phyloP scores from a whole-genome alignment of 2,888 invertebrate genomes.

The Microdon myrmicae region DNA sequence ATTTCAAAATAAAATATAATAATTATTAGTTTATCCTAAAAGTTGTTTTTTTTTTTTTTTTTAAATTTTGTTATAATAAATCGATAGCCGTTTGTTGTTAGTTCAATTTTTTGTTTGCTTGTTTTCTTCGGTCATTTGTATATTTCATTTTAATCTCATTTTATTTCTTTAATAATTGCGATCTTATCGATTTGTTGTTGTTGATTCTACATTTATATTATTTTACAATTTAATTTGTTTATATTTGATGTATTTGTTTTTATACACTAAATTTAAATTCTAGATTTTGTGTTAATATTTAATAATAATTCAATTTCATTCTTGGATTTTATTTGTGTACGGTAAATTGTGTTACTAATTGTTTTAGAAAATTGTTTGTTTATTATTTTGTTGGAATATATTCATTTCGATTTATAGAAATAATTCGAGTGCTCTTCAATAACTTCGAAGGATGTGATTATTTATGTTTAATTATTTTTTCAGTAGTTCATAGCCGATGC shows the following conservation, averaged over 20 bases:
- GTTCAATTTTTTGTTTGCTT: conserved; percentile 10
- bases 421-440: conserved; percentile 51
- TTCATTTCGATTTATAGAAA: conserved; percentile 38
- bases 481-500: conserved; percentile 23
- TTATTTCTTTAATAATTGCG: conserved; percentile 49
- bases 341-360: conserved; percentile 27
- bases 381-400: conserved; percentile 24
- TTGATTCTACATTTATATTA: too few relatives aligned
- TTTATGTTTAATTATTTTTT: conserved; percentile 9
- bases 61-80: conserved; percentile 26
- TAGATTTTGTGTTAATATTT: conserved; percentile 33
- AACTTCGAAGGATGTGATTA: conserved; percentile 41
- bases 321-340: conserved; percentile 41
- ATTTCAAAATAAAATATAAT: conserved; percentile 29
- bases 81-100: conserved; percentile 48
- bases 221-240: conserved; percentile 46
- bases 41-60: conserved; percentile 38
- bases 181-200: conserved; percentile 46
- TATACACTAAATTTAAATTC: conserved; percentile 41
- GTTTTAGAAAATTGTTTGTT: conserved; percentile 36
- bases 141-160: too few relatives aligned
- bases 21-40: conserved; percentile 44
- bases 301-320: conserved; percentile 26
- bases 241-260: conserved; percentile 30
- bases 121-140: conserved; percentile 4